Percentiles rank a stretch among this genome's conserved stretches.
phyloP scores from a whole-genome alignment of 2,113 vertebrate genomes.

The Felis chaus region DNA sequence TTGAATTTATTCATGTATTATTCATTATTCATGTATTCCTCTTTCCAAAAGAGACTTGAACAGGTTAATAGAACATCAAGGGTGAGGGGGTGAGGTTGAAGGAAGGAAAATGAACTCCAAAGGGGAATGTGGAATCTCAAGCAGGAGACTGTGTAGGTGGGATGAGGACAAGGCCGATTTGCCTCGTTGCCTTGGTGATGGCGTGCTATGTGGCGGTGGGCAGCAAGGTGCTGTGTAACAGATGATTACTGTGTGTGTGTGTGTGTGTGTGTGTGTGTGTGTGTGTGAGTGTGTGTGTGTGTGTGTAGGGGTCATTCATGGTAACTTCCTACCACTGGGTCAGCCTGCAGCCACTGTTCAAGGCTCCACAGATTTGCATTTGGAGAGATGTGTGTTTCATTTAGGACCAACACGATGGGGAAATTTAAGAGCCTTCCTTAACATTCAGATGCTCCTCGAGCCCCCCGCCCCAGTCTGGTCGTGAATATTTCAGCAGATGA shows the following conservation, averaged over 20 bases:
- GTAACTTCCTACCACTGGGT: neutral
- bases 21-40: too few species aligned
- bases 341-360: neutral
- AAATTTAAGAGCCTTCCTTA: neutral
- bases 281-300: neutral
- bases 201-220: fast-evolving
- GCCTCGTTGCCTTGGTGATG: neutral
- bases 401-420: neutral
- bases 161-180: neutral
- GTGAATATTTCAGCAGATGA: neutral
- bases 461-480: fast-evolving
- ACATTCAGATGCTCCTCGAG: neutral
- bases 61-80: neutral
- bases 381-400: neutral
- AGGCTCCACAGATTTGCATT: neutral
- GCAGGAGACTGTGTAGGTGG: neutral
- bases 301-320: neutral
- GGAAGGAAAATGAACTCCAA: neutral
- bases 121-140: neutral
- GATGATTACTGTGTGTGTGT: neutral
- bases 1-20: neutral
- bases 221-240: neutral
- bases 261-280: neutral
- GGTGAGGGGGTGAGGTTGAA: neutral
- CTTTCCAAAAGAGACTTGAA: neutral